Evolutionary conservation across 2,797 vertebrate genomes (phyloP).

Genomic region (Nannoperca australis): DNA sequence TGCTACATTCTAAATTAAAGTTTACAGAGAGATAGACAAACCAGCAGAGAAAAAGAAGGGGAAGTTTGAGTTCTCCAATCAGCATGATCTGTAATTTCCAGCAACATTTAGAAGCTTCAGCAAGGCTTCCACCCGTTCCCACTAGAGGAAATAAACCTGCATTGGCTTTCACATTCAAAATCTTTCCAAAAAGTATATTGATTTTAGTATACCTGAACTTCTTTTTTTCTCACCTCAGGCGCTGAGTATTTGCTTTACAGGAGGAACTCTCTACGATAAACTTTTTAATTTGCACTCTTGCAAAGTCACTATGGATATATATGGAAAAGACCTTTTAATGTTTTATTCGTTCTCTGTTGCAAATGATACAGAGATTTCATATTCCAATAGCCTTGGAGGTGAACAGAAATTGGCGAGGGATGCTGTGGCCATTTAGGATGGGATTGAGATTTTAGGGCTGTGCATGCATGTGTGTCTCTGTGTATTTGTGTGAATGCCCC

Average conservation of each 20-base stretch:
- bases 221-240: slow-evolving; percentile 44
- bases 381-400: slow-evolving; percentile 62
- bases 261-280: slow-evolving; percentile 52
- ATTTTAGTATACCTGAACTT: slow-evolving; percentile 51
- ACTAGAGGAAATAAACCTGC: slow-evolving; percentile 23
- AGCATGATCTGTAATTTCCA: slow-evolving; percentile 41
- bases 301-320: slow-evolving; percentile 33
- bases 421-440: slow-evolving; percentile 34
- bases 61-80: slow-evolving; percentile 21
- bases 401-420: slow-evolving; percentile 47
- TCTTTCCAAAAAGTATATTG: slow-evolving; percentile 34
- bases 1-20: slow-evolving; percentile 40
- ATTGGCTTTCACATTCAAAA: slow-evolving; percentile 26
- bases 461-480: slow-evolving; percentile 9
- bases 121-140: not conserved
- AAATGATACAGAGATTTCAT: slow-evolving; percentile 60
- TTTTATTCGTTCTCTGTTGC: slow-evolving; percentile 50
- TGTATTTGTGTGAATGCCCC: slow-evolving; percentile 18
- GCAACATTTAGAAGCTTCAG: slow-evolving; percentile 26
- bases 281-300: slow-evolving; percentile 66
- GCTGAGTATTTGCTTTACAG: slow-evolving; percentile 44
- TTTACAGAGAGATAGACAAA: slow-evolving; percentile 33
- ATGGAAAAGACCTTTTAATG: slow-evolving; percentile 55
- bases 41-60: slow-evolving; percentile 1
- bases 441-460: slow-evolving; percentile 27